Evolutionary conservation across 35 echinoderm and acorn worm genomes (phyloP).

Genomic region (Apostichopus californicus): DNA sequence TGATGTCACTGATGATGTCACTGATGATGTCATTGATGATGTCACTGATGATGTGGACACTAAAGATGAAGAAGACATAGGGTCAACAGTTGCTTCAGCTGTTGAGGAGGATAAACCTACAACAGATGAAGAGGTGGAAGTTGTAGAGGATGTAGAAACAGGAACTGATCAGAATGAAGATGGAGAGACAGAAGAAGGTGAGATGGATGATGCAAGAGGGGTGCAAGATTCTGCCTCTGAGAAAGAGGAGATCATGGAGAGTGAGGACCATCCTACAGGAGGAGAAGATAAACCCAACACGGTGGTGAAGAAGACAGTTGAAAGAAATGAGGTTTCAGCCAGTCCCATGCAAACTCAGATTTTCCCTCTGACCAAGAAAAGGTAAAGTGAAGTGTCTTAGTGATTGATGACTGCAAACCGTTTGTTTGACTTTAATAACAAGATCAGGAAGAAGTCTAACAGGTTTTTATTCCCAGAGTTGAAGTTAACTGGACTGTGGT

Average conservation of each 20-base stretch:
- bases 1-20: not conserved
- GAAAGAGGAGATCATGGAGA: not conserved
- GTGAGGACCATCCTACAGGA: not conserved
- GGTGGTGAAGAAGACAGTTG: not conserved
- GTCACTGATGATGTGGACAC: conserved; percentile 22
- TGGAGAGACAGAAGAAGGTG: conserved; percentile 2
- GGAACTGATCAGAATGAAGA: not conserved
- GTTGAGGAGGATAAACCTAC: not conserved
- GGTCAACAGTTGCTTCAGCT: not conserved
- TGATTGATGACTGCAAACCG: too few relatives aligned
- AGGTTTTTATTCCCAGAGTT: too few relatives aligned
- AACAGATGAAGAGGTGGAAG: not conserved
- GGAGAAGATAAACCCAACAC: not conserved
- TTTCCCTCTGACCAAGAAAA: conserved; percentile 32
- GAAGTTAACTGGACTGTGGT: too few relatives aligned
- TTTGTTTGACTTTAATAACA: too few relatives aligned
- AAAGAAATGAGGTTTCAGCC: not conserved
- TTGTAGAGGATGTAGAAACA: not conserved
- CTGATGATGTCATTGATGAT: too few relatives aligned
- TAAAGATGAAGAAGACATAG: not conserved
- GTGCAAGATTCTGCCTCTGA: conserved; percentile 13
- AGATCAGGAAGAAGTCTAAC: too few relatives aligned
- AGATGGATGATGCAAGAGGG: not conserved
- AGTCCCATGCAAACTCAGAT: not conserved
- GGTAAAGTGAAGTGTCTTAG: not conserved